These are phyloP conservation scores for Cryptosula pallasiana DNA, from an alignment of 2,888 invertebrate species.

Conservation along the genomic window DNA sequence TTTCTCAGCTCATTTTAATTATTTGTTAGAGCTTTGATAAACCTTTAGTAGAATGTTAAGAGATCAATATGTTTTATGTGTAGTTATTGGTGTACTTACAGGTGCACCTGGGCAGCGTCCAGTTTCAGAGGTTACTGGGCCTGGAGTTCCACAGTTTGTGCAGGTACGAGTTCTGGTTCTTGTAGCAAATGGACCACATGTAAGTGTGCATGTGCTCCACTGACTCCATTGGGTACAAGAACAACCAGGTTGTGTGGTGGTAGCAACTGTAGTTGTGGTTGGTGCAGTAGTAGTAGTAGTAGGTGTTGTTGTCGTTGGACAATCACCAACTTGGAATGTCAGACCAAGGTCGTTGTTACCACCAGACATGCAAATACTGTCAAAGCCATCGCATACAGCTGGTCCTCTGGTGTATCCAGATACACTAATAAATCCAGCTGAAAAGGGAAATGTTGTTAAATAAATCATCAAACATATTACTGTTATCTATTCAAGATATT, in stretches of 20 bases:
- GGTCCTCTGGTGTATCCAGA: background rate
- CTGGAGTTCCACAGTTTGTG: no score
- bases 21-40: no score
- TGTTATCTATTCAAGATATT: no score
- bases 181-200: background rate
- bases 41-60: no score
- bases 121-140: no score
- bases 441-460: no score
- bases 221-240: background rate
- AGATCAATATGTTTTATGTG: no score
- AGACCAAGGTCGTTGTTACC: background rate
- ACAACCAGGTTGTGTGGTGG: background rate
- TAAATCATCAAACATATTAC: no score
- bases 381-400: background rate
- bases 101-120: no score
- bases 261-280: background rate
- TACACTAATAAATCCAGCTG: background rate
- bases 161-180: background rate
- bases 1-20: no score
- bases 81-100: no score
- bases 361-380: background rate
- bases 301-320: background rate
- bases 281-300: background rate
- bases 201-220: background rate
- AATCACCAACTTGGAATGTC: background rate